Conservation (phyloP, 2,113 vertebrate species). For the Antigone vipio region DNA sequence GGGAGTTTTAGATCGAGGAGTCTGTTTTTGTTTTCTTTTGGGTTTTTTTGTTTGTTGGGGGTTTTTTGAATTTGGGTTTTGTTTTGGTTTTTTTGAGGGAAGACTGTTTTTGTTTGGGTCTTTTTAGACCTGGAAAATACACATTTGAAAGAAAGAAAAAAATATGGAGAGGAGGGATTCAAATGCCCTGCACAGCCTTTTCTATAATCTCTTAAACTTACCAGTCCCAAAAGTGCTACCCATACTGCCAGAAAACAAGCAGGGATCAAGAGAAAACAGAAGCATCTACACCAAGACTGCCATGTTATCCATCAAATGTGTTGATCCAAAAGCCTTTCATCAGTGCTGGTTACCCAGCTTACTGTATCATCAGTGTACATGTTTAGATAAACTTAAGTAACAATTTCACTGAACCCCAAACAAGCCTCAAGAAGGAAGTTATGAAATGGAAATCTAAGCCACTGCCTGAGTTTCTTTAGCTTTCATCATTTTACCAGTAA, state of each 20-base stretch:
- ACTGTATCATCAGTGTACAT: background rate
- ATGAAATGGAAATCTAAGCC: background rate
- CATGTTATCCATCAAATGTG: background rate
- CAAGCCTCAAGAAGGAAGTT: background rate
- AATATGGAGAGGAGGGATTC: background rate
- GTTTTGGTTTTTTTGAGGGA: background rate
- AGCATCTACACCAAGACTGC: background rate
- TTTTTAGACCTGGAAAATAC: background rate
- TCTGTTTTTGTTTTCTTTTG: background rate
- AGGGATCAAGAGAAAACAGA: background rate
- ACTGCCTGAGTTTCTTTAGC: background rate
- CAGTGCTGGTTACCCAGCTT: background rate
- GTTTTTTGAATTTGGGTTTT: no score
- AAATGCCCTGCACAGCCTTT: background rate
- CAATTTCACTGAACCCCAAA: background rate
- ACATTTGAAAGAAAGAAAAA: background rate
- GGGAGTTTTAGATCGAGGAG: background rate
- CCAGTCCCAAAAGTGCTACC: background rate
- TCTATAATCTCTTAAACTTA: background rate
- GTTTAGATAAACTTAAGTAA: background rate
- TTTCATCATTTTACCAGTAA: background rate
- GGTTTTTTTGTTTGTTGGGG: no score
- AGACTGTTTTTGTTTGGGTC: background rate
- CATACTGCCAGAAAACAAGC: background rate
- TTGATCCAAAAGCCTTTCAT: background rate